Evolutionary conservation across 1,140 invertebrate genomes (phyloP).

Genomic region (Drosophila ogumai): DNA sequence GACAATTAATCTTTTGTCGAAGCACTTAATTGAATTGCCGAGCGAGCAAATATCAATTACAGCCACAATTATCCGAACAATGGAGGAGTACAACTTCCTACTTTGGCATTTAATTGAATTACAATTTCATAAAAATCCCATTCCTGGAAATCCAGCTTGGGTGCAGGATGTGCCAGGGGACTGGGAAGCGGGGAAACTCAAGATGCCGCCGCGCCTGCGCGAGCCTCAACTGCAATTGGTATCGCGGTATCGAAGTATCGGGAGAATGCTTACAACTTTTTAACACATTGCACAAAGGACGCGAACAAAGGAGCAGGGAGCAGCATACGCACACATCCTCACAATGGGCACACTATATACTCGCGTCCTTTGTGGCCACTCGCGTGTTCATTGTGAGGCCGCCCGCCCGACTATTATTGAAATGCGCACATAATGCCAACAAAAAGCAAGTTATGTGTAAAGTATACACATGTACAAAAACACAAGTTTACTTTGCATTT

Average conservation of each 20-base stretch:
- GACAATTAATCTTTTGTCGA: conserved; percentile 78
- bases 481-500: conserved; percentile 59
- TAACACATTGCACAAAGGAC: conserved; percentile 76
- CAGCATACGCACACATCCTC: conserved; percentile 18
- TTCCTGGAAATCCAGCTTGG: conserved; percentile 40
- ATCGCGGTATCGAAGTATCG: conserved; percentile 22
- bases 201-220: conserved; percentile 69
- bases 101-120: conserved; percentile 73
- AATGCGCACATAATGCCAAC: conserved; percentile 72
- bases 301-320: conserved; percentile 54
- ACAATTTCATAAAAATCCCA: conserved; percentile 70
- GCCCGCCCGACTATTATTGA: conserved; percentile 45
- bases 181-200: conserved; percentile 47
- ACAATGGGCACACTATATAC: conserved; percentile 24
- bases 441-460: conserved; percentile 79
- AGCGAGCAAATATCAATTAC: conserved; percentile 73
- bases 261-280: conserved; percentile 76
- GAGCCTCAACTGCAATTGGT: conserved; percentile 26
- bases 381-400: conserved; percentile 75
- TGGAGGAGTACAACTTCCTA: conserved; percentile 60
- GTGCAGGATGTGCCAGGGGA: conserved; percentile 56
- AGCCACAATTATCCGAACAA: conserved; percentile 65
- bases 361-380: conserved; percentile 63
- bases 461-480: conserved; percentile 78
- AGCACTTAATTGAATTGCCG: conserved; percentile 74